Conservation (phyloP, 2,113 vertebrate species). For the Ptilorrhoa leucosticta region DNA sequence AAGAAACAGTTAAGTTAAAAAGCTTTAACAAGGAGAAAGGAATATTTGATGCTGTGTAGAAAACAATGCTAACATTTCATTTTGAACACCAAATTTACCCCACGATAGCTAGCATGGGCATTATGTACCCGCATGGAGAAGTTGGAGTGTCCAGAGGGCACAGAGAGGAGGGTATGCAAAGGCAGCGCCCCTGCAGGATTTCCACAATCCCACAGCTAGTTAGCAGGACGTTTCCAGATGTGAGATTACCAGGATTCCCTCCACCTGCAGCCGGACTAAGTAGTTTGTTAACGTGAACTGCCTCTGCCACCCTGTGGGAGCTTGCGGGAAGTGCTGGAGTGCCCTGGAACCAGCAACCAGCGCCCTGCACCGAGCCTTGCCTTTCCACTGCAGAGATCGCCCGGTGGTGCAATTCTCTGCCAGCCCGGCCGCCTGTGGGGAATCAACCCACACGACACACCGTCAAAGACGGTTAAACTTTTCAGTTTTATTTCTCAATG, state of each 20-base stretch:
- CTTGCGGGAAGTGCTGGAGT: neutral
- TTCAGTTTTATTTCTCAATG: neutral
- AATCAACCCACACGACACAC: neutral
- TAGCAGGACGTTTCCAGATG: neutral
- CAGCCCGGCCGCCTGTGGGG: neutral
- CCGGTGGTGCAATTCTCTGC: fast-evolving
- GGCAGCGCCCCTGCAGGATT: fast-evolving
- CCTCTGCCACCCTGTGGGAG: slow-evolving; percentile 43
- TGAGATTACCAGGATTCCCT: neutral
- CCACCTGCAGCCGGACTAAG: neutral
- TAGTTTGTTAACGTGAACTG: neutral
- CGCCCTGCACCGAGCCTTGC: fast-evolving
- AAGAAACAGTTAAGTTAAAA: neutral
- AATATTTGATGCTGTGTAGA: neutral
- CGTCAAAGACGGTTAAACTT: fast-evolving
- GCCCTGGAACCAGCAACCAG: fast-evolving
- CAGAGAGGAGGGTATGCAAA: neutral
- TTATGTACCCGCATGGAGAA: neutral
- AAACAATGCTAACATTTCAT: neutral
- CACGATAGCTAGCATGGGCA: fast-evolving
- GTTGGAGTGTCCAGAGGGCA: neutral
- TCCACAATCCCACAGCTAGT: neutral
- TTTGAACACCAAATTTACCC: neutral
- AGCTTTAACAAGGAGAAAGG: neutral
- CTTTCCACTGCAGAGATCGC: fast-evolving